Conservation (phyloP, 92 coral and sea anemone genomes). For the Epizoanthus rinbou region DNA sequence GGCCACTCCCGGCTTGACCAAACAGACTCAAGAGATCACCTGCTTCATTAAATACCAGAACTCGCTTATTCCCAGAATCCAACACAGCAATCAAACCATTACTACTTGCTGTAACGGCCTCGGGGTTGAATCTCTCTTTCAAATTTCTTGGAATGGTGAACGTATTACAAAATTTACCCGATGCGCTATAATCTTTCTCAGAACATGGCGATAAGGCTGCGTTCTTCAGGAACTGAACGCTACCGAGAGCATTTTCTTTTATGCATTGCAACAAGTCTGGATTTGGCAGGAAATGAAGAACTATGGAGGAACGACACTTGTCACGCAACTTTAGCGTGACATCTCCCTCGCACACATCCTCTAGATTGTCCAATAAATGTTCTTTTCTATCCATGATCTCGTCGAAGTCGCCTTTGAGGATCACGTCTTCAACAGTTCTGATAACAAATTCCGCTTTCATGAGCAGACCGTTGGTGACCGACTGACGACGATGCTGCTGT, state of each 20-base stretch:
- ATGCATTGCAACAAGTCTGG: not conserved
- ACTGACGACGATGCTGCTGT: not conserved
- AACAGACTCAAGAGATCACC: conserved; percentile 8
- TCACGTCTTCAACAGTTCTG: conserved; percentile 12
- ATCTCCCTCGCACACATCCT: conserved; percentile 36
- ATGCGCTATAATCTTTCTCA: conserved; percentile 1
- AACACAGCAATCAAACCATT: not conserved
- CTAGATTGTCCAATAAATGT: conserved; percentile 13
- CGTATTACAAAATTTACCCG: conserved; percentile 1
- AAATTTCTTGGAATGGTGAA: conserved; percentile 21
- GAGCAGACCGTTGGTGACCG: conserved; percentile 11
- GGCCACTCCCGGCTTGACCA: conserved; percentile 13
- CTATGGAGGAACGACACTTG: conserved; percentile 19
- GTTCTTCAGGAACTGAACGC: not conserved
- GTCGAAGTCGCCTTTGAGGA: conserved; percentile 7
- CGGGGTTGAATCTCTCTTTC: conserved; percentile 14
- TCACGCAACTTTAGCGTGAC: conserved; percentile 14
- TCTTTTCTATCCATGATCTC: conserved; percentile 26
- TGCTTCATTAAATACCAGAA: conserved; percentile 8
- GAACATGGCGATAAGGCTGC: not conserved
- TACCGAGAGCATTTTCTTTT: not conserved
- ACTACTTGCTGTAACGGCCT: not conserved
- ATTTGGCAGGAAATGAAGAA: conserved; percentile 5
- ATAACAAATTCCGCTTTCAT: conserved; percentile 20
- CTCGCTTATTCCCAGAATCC: conserved; percentile 17